Conservation (phyloP, 2,113 vertebrate species). For the Vireo altiloquus region DNA sequence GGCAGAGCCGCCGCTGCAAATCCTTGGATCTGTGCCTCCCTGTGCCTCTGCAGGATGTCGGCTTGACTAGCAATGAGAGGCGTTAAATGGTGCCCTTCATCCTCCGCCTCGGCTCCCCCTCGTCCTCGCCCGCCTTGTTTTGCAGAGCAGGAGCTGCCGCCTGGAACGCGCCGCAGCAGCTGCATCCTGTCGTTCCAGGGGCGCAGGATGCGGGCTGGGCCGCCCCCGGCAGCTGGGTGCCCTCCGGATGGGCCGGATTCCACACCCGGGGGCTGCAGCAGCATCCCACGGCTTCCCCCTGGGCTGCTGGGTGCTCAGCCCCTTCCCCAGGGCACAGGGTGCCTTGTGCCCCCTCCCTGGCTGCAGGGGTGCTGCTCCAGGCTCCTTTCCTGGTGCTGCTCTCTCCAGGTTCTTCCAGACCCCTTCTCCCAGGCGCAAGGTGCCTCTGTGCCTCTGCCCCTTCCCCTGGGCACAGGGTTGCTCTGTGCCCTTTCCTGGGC, state of each 20-base stretch:
- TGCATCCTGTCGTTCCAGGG: constrained; percentile 41
- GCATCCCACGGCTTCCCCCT: not conserved
- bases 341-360: not conserved
- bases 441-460: not conserved
- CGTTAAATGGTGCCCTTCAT: constrained; percentile 17
- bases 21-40: not conserved
- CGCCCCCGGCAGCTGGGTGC: constrained; percentile 13
- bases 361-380: too few species aligned
- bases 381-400: not conserved
- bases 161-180: constrained; percentile 47
- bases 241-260: constrained; percentile 47
- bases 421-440: not conserved
- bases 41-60: not conserved
- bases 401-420: not conserved
- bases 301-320: not conserved
- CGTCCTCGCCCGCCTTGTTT: not conserved
- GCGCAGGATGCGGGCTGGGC: not conserved
- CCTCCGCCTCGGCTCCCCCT: not conserved
- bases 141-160: not conserved
- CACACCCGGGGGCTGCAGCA: not conserved
- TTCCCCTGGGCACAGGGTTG: not conserved
- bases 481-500: not conserved
- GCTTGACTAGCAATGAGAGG: not conserved
- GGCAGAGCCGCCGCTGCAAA: not conserved
- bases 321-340: not conserved